These are phyloP conservation scores for Callaeas wilsoni DNA, from an alignment of 2,113 vertebrate genomes.

Conservation along the genomic window DNA sequence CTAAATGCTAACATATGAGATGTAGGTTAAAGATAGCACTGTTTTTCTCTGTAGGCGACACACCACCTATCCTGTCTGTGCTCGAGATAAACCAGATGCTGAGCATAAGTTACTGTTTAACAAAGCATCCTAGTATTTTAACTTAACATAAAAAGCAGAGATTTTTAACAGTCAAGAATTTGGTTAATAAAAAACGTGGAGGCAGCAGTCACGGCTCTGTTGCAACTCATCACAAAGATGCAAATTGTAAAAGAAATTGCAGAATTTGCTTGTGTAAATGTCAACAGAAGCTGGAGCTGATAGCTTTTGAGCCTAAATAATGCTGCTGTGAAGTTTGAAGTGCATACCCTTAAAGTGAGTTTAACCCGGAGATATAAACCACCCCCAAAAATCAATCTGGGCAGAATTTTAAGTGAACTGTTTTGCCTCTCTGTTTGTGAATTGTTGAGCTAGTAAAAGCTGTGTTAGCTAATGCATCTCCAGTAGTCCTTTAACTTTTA, in stretches of 20 bases:
- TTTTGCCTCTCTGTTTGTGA: background rate
- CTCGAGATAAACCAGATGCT: background rate
- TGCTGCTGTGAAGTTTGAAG: background rate
- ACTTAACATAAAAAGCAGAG: background rate
- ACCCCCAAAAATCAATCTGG: background rate
- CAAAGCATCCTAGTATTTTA: background rate
- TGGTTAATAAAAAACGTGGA: background rate
- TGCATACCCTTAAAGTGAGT: background rate
- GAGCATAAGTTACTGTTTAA: slow-evolving; percentile 11
- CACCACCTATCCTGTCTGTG: background rate
- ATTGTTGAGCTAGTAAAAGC: background rate
- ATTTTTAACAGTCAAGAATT: background rate
- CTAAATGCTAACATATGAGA: background rate
- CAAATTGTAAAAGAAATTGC: background rate
- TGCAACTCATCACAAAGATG: background rate
- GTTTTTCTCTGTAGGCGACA: slow-evolving; percentile 12
- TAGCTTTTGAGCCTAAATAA: background rate
- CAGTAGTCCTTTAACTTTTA: background rate
- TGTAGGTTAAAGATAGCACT: slow-evolving; percentile 40
- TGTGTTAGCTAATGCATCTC: background rate
- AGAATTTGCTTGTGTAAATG: background rate
- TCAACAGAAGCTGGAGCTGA: background rate
- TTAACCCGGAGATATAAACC: background rate
- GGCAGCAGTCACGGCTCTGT: background rate
- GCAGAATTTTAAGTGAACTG: background rate